Evolutionary conservation across 2,113 vertebrate species (phyloP), one percentile per base, ranked within the genome.

Genomic region (Apteryx mantelli): DNA sequence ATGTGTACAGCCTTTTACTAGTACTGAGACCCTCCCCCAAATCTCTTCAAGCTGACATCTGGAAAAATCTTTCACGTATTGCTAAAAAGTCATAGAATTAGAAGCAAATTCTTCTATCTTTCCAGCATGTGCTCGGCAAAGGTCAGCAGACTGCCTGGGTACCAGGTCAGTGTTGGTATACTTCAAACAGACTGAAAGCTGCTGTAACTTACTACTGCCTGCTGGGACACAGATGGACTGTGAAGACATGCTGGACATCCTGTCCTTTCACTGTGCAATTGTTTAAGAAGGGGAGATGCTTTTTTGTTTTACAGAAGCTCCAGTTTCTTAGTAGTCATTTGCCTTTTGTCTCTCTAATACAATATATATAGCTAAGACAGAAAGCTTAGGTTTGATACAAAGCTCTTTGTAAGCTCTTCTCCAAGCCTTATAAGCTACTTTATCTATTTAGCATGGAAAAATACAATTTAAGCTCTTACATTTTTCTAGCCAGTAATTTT

Each of bases 121-220:
- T 78, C 38, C 84, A 88, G 75, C 0, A 0, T 87, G 58, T 58
- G 22, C 26, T 94, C 8, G 1, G 13, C 24, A 36, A 66, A 95
- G 91, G 66, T 85, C 60, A 92, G n/a, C 0, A 0, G 61, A 83
- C 86, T 91, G 19, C 66, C 55, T 91, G 68, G 9, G 55, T 91
- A 83, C 17, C 38, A 82, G 78, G 63, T 91, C 87, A 95, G 70
- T 52, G 16, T 9, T 78, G 75, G 28, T 63, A 22, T 30, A 65
- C 46, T 88, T 88, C 82, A 95, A 76, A 89, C 18, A 88, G 63
- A 60, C 44, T 78, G 70, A 83, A 87, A 88, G 55, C 34, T 64
- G 55, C 38, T 89, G 36, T 68, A 75, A 88, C 68, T 95, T 78
- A 65, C 65, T 82, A 65, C 53, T 81, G 40, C 89, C 36, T 88